Conservation (phyloP, 1,140 invertebrate genomes). For the Sinella curviseta region DNA sequence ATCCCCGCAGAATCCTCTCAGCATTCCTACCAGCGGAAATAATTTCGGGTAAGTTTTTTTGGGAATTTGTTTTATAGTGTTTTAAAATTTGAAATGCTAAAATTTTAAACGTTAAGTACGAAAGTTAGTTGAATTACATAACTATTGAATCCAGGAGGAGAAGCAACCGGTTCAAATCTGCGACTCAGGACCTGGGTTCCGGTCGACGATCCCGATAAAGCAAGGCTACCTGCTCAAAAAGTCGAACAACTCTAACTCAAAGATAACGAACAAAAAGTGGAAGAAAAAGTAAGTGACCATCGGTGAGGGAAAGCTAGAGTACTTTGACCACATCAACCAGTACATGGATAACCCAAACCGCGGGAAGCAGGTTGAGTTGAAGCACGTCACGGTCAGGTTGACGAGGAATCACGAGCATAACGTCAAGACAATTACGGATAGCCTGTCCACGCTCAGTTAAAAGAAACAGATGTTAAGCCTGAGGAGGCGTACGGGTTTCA, state of each 20-base stretch:
- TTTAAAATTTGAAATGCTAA: too few relatives aligned
- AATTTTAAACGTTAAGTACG: too few relatives aligned
- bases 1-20: too few relatives aligned
- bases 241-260: constrained; percentile 21
- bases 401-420: background rate
- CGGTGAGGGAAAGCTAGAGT: background rate
- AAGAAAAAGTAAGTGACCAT: constrained; percentile 23
- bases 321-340: constrained; percentile 9
- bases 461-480: background rate
- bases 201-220: constrained; percentile 11
- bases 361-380: background rate
- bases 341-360: constrained; percentile 19
- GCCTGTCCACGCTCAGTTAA: background rate
- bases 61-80: too few relatives aligned
- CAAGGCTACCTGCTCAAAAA: constrained; percentile 26
- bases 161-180: constrained; percentile 7
- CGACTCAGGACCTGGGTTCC: constrained; percentile 14
- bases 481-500: constrained; percentile 14
- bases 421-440: background rate
- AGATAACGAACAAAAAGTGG: constrained; percentile 24
- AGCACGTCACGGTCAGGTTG: constrained; percentile 11
- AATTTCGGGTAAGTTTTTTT: too few relatives aligned
- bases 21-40: too few relatives aligned
- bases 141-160: too few relatives aligned
- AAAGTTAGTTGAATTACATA: too few relatives aligned